Evolutionary conservation across 2,888 invertebrate species (phyloP).

Genomic region (Stomorhina lunata): DNA sequence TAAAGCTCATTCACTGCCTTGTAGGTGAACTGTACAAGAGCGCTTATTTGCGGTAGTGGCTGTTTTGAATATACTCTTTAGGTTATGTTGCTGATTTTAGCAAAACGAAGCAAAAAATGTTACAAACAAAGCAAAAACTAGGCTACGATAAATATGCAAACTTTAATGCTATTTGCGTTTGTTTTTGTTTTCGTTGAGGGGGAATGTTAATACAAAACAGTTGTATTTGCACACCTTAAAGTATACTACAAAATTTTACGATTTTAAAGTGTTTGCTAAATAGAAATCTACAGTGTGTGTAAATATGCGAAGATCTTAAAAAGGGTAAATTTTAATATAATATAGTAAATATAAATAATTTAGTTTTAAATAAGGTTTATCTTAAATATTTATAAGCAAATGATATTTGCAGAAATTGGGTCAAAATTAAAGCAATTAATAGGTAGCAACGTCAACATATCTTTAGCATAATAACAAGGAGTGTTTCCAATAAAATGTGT

Average conservation of each 20-base stretch:
- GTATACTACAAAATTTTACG: slow-evolving; percentile 29
- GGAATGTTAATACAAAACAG: background rate
- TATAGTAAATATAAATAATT: no score
- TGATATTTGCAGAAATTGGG: no score
- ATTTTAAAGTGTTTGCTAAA: background rate
- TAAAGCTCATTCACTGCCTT: slow-evolving; percentile 34
- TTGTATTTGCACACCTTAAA: slow-evolving; percentile 30
- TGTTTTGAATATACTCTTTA: slow-evolving; percentile 11
- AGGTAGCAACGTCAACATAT: no score
- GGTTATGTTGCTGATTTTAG: slow-evolving; percentile 48
- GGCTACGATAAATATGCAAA: slow-evolving; percentile 39
- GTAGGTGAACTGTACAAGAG: background rate
- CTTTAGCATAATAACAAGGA: no score
- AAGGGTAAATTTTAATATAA: no score
- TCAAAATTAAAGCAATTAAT: no score
- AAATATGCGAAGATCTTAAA: no score
- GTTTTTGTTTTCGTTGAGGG: background rate
- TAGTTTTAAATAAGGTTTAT: no score
- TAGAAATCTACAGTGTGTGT: slow-evolving; percentile 16
- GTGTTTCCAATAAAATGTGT: no score
- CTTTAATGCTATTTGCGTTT: background rate
- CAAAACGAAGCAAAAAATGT: slow-evolving; percentile 8
- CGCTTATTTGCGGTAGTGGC: background rate
- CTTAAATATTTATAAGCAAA: no score
- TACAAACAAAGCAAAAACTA: slow-evolving; percentile 41